Evolutionary conservation across 2,113 vertebrate genomes (phyloP), one percentile per base, ranked within the genome.

Genomic region (Campylorhamphus procurvoides): DNA sequence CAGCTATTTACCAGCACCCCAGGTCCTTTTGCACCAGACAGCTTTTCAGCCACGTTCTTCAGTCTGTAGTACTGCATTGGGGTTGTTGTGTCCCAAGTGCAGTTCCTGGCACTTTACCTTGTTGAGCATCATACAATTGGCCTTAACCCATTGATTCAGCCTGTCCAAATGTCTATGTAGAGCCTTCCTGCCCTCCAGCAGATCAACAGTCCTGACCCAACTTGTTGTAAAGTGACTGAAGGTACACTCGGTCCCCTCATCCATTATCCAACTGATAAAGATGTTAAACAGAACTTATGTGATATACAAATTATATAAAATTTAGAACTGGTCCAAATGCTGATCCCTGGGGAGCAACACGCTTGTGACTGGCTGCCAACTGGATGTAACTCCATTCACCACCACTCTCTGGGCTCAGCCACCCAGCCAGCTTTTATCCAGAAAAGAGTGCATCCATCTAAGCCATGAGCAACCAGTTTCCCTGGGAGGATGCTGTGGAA

Each of bases 41-140:
- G 4, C 2, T 66, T 44, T 81, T 25, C 50, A 58, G 42, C 1
- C 13, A 2, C 33, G 50, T 42, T 5, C 9, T 12, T 31, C 17
- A 50, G 37, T 14, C 33, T 66, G 42, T 37, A 33, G 42, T 37
- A 18, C 12, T 59, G 52, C 47, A 0, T 22, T 47, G 29, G 35
- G 11, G 25, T 44, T 56, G 10, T 35, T 89, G 3, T 50, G 9
- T 33, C 3, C 14, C 50, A 66, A 58, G 20, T 42, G 14, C 31
- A 80, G 29, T 6, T 25, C 6, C 14, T 0, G 6, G 3, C 6
- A 22, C 3, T 33, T 81, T 27, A 50, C 10, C 27, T 73, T 44
- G 8, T 52, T 6, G 4, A 50, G 31, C 33, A 4, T 39, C 52
- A n/a, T 6, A 19, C 1, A n/a, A 6, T 0, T 74, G 44, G 22